Percentiles rank a stretch among this genome's conserved stretches.
These are phyloP conservation scores for Xylota sylvarum DNA, from an alignment of 2,888 invertebrate species.

Conservation along the genomic window DNA sequence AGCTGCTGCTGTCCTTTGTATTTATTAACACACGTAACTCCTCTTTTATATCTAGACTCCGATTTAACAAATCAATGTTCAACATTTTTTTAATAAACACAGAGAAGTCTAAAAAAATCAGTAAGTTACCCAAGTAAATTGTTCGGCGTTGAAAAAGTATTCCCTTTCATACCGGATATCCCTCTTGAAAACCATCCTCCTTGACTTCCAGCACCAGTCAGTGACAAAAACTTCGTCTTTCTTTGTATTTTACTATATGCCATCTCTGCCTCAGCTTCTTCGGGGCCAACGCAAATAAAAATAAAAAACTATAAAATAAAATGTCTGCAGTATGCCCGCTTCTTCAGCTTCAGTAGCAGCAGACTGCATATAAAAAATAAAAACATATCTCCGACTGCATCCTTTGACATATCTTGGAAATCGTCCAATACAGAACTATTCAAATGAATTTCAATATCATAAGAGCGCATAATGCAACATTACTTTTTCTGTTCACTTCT, in stretches of 20 bases:
- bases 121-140: conserved; percentile 19
- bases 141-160: conserved; percentile 21
- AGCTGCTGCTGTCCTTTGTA: no score
- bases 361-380: conserved; percentile 68
- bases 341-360: conserved; percentile 22
- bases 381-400: conserved; percentile 73
- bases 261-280: conserved; percentile 49
- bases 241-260: conserved; percentile 31
- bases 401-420: conserved; percentile 74
- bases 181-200: conserved; percentile 38
- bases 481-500: no score
- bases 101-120: not conserved
- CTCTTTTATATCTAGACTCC: no score
- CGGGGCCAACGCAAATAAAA: conserved; percentile 68
- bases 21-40: no score
- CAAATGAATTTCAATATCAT: conserved; percentile 77
- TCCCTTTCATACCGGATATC: conserved; percentile 39
- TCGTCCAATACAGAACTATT: conserved; percentile 71
- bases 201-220: conserved; percentile 39
- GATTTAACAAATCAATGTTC: no score
- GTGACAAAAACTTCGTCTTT: conserved; percentile 62
- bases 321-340: conserved; percentile 74
- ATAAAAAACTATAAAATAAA: conserved; percentile 74
- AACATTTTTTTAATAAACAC: not conserved
- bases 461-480: conserved; percentile 72